Base-by-base conservation (phyloP, 2,797 vertebrate species). In the Margarornis squamiger region DNA sequence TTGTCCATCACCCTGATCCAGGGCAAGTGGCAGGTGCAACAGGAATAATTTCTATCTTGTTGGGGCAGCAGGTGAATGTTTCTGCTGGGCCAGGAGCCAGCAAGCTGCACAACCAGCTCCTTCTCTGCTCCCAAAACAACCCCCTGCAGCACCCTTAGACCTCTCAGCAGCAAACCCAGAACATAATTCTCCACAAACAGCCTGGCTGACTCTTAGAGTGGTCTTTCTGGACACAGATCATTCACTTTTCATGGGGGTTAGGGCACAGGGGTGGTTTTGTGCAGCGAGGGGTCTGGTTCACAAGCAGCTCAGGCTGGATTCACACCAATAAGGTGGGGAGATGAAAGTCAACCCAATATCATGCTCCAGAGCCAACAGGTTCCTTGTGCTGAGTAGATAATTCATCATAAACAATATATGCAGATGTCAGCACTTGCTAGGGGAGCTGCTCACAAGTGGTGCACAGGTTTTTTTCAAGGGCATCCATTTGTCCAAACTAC, bases 391-490 rank as follows among this genome's bases (percentile, higher is more conserved):
- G 55, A 49, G 71, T 26, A 77, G 86, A 63, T 87, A 93, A 93
- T 87, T 86, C 11, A 85, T 85, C 89, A 63, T 49, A 71, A 71
- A 85, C 81, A 85, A 65, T 68, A 46, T n/a, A 68, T 43, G 63
- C 59, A 63, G 75, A 88, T 58, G 90, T 91, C 94, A 85, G 61
- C 59, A 11, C 63, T 82, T 74, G 79, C 71, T 26, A 30, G 38
- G 57, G 36, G 34, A 76, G 52, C 78, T 21, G 18, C 49, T 93
- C 67, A 34, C 63, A 86, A 91, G 55, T 41, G 55, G 36, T 13
- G 48, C 51, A 21, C 41, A 58, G 71, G 45, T 79, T 86, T 48
- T 73, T 93, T 63, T 94, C 88, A 91, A 92, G 86, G 73, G 63
- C 48, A 59, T 43, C 34, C 43, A 54, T 95, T 89, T 87, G 41